Percentiles rank a stretch among this genome's conserved stretches.
These are phyloP conservation scores for Montipora efflorescens DNA, from an alignment of 64 coral and sea anemone genomes.

Conservation along the genomic window DNA sequence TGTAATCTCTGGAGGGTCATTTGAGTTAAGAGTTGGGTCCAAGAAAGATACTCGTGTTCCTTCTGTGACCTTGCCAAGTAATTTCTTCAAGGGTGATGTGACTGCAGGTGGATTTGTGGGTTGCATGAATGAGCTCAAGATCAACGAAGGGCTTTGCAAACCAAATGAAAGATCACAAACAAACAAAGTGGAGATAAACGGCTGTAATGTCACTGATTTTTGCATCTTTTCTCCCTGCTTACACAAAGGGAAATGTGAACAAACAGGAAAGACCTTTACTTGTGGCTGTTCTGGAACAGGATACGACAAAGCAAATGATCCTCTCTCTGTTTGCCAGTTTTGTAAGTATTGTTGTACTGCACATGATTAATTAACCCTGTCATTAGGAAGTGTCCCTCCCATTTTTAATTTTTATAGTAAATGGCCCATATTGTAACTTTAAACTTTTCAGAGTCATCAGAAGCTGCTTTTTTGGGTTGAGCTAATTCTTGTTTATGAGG, in stretches of 20 bases:
- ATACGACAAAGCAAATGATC: neutral
- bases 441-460: too few relatives aligned
- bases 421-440: too few relatives aligned
- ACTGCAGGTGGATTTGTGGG: constrained; percentile 51
- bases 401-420: too few relatives aligned
- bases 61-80: neutral
- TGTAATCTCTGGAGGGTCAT: neutral
- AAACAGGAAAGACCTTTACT: constrained; percentile 33
- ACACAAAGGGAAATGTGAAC: constrained; percentile 28
- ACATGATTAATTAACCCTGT: neutral
- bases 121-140: constrained; percentile 36
- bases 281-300: constrained; percentile 35
- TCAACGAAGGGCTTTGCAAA: neutral
- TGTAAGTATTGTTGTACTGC: constrained; percentile 48
- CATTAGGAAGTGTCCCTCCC: too few relatives aligned
- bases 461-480: too few relatives aligned
- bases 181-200: constrained; percentile 6
- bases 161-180: neutral
- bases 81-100: constrained; percentile 41
- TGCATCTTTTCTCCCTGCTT: constrained; percentile 52
- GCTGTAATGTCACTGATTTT: constrained; percentile 69
- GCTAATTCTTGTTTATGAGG: too few relatives aligned
- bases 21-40: neutral
- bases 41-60: neutral
- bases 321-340: constrained; percentile 39